Percentiles rank a stretch among this genome's conserved stretches.
Evolutionary conservation across 2,888 invertebrate genomes (phyloP).

Genomic region (Abrostola tripartita): DNA sequence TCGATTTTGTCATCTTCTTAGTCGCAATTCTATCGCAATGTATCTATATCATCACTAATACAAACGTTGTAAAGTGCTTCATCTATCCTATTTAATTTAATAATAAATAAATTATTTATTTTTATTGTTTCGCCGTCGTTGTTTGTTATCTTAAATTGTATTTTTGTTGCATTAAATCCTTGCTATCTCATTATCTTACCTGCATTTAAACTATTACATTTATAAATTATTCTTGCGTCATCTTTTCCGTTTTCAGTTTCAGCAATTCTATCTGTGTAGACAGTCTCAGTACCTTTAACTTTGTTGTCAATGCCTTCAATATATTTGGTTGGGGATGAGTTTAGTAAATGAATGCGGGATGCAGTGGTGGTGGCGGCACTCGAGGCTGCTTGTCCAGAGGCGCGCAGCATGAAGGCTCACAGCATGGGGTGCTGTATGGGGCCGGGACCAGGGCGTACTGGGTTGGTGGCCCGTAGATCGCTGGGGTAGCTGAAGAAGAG

Average conservation of each 20-base stretch:
- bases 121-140: slow-evolving; percentile 4
- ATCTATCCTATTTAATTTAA: not conserved
- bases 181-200: slow-evolving; percentile 24
- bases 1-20: no score
- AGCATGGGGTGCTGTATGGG: slow-evolving; percentile 78
- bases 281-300: slow-evolving; percentile 5
- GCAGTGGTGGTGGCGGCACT: slow-evolving; percentile 78
- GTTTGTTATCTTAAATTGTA: not conserved
- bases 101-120: slow-evolving; percentile 1
- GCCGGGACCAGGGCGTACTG: slow-evolving; percentile 82
- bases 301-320: slow-evolving; percentile 44
- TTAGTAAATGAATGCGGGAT: slow-evolving; percentile 85
- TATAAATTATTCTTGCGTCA: slow-evolving; percentile 4
- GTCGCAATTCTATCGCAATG: no score
- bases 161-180: slow-evolving; percentile 24
- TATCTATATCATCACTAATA: no score
- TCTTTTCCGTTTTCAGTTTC: not conserved
- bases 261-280: not conserved
- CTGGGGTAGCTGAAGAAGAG: slow-evolving; percentile 71
- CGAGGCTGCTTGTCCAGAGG: slow-evolving; percentile 82
- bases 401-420: slow-evolving; percentile 82
- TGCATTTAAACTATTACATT: slow-evolving; percentile 29
- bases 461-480: slow-evolving; percentile 79
- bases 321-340: slow-evolving; percentile 39
- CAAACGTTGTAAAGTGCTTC: not conserved